Evolutionary conservation across 2,888 invertebrate species (phyloP).

Genomic region (Temnothorax ravouxi): DNA sequence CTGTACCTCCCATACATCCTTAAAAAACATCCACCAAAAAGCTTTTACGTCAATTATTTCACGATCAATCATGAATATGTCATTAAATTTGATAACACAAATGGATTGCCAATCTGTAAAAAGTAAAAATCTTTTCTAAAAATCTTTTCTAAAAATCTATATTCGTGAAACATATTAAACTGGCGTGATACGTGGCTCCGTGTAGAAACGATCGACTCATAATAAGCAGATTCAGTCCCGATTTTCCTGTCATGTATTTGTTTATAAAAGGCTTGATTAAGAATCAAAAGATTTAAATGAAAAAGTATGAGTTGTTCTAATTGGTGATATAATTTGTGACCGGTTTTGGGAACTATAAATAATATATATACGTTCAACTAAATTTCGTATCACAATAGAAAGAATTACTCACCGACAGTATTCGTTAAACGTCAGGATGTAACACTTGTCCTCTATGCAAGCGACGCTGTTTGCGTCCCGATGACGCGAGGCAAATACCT

Average conservation of each 20-base stretch:
- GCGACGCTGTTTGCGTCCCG: slow-evolving; percentile 98
- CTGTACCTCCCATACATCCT: no score
- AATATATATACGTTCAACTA: background rate
- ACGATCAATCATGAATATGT: background rate
- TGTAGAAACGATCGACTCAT: background rate
- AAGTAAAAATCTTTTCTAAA: background rate
- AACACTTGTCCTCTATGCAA: slow-evolving; percentile 99
- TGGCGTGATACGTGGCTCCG: background rate
- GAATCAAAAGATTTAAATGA: background rate
- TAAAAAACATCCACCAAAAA: background rate
- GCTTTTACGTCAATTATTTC: background rate
- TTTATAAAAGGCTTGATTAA: background rate
- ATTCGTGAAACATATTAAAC: background rate
- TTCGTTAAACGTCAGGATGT: slow-evolving; percentile 98
- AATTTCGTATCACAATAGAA: background rate
- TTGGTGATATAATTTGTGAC: background rate
- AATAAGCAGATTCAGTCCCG: no score
- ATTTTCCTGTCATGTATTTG: background rate
- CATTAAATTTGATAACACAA: background rate
- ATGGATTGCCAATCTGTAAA: background rate
- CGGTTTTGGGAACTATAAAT: background rate
- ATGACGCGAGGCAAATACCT: slow-evolving; percentile 98
- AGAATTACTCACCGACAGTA: slow-evolving; percentile 93
- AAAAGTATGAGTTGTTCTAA: background rate
- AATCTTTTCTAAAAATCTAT: background rate